Evolutionary conservation across 2,113 vertebrate species (phyloP).

Genomic region (Fulmarus glacialis): DNA sequence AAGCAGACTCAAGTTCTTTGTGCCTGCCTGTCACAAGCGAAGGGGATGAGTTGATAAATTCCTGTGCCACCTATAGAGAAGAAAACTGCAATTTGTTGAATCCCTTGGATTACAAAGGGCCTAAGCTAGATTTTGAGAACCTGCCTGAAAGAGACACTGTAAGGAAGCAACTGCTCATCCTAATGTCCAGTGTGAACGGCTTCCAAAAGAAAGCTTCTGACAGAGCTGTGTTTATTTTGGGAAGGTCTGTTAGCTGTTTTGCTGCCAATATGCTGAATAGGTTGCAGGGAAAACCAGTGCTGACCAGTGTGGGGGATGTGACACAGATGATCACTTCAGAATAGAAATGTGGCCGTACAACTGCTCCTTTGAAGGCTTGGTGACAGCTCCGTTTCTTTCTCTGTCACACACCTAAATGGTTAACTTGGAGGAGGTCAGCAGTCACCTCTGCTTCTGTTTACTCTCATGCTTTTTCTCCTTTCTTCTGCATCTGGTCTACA

Average conservation of each 20-base stretch:
- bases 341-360: not conserved
- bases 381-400: not conserved
- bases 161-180: not conserved
- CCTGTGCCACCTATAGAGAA: not conserved
- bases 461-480: not conserved
- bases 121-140: not conserved
- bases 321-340: conserved; percentile 18
- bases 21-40: not conserved
- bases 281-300: not conserved
- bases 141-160: not conserved
- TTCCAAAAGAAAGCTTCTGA: not conserved
- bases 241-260: not conserved
- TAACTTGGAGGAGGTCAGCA: not conserved
- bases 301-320: not conserved
- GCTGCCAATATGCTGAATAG: not conserved
- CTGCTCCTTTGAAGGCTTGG: not conserved
- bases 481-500: not conserved
- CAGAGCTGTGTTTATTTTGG: conserved; percentile 38
- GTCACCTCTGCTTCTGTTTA: not conserved
- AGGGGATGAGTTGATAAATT: not conserved
- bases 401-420: not conserved
- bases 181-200: not conserved
- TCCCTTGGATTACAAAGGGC: not conserved
- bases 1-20: not conserved
- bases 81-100: not conserved